phyloP scores from a whole-genome alignment of 2,888 invertebrate genomes.

The Oscheius sp. region DNA sequence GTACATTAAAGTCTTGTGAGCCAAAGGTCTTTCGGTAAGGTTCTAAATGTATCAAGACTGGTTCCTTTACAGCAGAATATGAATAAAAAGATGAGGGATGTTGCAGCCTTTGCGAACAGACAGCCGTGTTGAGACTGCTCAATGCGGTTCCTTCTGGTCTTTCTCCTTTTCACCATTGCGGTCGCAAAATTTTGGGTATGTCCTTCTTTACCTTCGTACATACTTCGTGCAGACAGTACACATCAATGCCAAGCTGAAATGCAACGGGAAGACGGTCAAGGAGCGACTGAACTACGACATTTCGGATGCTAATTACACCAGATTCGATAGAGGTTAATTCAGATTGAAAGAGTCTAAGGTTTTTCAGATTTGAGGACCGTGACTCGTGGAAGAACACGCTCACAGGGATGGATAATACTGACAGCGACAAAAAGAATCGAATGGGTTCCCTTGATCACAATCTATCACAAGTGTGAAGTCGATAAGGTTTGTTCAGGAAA shows the following conservation, averaged over 20 bases:
- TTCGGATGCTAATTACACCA: conserved; percentile 8
- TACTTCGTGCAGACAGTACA: conserved; percentile 13
- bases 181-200: conserved; percentile 15
- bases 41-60: too few species aligned
- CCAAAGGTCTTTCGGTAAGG: too few species aligned
- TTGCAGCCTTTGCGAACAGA: conserved; percentile 5
- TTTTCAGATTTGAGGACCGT: conserved; percentile 14
- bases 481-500: background rate
- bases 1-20: too few species aligned
- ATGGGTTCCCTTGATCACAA: conserved; percentile 8
- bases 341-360: background rate
- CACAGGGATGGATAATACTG: conserved; percentile 9
- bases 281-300: conserved; percentile 16
- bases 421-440: conserved; percentile 9
- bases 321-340: conserved; percentile 3
- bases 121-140: background rate
- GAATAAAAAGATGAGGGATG: conserved; percentile 16
- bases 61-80: too few species aligned
- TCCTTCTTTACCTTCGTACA: background rate
- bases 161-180: background rate
- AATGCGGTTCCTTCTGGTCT: conserved; percentile 5
- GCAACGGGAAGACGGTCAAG: conserved; percentile 20
- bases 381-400: conserved; percentile 1
- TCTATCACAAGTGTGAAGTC: conserved; percentile 18
- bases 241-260: conserved; percentile 12